Evolutionary conservation across 2,797 vertebrate genomes (phyloP).

Genomic region (Bucorvus abyssinicus): DNA sequence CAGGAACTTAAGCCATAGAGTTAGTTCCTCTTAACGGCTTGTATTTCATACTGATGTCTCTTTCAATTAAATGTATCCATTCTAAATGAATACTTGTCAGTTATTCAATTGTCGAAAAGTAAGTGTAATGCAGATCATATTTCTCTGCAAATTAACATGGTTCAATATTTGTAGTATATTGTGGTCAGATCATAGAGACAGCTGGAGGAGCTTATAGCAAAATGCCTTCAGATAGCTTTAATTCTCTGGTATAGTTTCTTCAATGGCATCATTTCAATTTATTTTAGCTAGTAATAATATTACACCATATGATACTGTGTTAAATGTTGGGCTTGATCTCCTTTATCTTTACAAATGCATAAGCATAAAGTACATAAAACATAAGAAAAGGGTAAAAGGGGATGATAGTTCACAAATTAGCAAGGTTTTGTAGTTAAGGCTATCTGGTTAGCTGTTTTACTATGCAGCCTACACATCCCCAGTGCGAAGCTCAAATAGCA

Average conservation of each 20-base stretch:
- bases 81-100: not conserved
- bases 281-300: slow-evolving; percentile 18
- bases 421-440: slow-evolving; percentile 36
- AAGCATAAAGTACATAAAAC: not conserved
- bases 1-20: not conserved
- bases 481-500: not conserved
- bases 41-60: not conserved
- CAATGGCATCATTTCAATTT: not conserved
- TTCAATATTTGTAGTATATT: slow-evolving; percentile 28
- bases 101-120: not conserved
- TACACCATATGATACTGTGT: slow-evolving; percentile 31
- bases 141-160: not conserved
- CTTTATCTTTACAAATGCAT: slow-evolving; percentile 13
- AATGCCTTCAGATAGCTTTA: not conserved
- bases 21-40: not conserved
- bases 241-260: not conserved
- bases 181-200: not conserved
- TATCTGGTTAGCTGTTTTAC: slow-evolving; percentile 44
- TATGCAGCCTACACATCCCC: slow-evolving; percentile 14
- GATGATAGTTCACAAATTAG: slow-evolving; percentile 7
- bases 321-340: slow-evolving; percentile 27
- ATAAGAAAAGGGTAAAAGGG: not conserved
- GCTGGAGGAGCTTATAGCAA: not conserved
- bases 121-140: not conserved
- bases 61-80: not conserved